A percentile compares a stretch with the other conserved stretches of the same genome.
These are phyloP conservation scores for Tangachromis dhanisi DNA, from an alignment of 2,113 vertebrate species.

Conservation along the genomic window DNA sequence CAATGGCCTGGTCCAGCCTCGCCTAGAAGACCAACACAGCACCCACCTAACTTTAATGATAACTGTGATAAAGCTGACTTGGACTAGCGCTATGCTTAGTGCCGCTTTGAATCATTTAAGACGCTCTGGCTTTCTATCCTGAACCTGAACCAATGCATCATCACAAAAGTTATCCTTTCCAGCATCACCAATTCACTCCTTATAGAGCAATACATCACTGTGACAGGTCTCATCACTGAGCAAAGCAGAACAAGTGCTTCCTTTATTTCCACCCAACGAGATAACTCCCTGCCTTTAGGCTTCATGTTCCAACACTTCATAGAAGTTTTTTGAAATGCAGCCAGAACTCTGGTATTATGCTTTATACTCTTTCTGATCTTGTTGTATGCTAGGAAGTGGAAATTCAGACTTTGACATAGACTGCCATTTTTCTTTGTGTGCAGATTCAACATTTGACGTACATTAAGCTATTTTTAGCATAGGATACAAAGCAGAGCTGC, in stretches of 20 bases:
- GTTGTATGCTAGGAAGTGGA: neutral
- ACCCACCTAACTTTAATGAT: neutral
- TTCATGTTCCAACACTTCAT: neutral
- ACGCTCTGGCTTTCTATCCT: neutral
- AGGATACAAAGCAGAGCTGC: neutral
- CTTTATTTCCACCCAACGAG: neutral
- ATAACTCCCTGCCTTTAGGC: neutral
- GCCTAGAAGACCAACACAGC: neutral
- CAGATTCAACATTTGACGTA: neutral
- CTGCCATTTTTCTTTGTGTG: neutral
- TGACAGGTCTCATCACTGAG: slow-evolving; percentile 36
- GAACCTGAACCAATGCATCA: neutral
- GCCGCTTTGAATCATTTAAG: neutral
- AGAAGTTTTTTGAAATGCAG: neutral
- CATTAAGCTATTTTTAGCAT: neutral
- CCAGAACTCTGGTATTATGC: neutral
- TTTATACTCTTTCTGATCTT: neutral
- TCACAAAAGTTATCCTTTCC: neutral
- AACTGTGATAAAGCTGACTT: neutral
- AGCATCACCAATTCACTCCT: neutral
- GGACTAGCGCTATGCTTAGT: neutral
- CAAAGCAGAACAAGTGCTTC: neutral
- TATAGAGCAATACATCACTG: slow-evolving; percentile 32
- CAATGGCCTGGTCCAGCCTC: neutral
- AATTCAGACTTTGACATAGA: neutral